phyloP scores from a whole-genome alignment of 2,888 invertebrate genomes.

The Aphodius granarius region DNA sequence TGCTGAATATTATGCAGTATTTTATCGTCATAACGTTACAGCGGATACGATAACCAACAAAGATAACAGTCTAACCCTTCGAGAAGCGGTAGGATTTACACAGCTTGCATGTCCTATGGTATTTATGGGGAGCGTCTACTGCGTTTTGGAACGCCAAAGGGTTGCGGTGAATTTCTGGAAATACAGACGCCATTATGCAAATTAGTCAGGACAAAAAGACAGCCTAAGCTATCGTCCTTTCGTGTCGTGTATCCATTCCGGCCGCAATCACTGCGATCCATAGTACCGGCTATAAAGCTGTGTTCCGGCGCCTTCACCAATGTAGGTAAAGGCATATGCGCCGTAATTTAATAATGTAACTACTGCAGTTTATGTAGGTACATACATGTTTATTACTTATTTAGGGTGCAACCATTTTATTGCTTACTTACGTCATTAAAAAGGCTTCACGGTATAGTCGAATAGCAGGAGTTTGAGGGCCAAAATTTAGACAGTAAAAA shows the following conservation, averaged over 20 bases:
- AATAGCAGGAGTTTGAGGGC: no score
- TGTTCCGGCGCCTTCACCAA: not conserved
- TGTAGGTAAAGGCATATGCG: not conserved
- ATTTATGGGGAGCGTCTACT: not conserved
- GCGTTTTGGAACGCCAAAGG: not conserved
- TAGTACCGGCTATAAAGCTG: not conserved
- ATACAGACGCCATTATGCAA: not conserved
- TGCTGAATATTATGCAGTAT: not conserved
- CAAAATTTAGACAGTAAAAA: no score
- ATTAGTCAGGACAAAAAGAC: not conserved
- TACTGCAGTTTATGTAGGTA: not conserved
- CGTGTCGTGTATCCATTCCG: not conserved
- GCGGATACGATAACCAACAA: not conserved
- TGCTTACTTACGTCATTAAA: not conserved
- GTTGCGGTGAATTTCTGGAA: not conserved
- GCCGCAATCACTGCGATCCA: not conserved
- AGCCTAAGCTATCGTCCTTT: not conserved
- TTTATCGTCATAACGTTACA: not conserved
- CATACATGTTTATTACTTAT: not conserved
- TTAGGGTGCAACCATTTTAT: not conserved
- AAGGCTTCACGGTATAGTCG: no score
- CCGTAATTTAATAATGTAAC: not conserved
- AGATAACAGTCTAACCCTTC: not conserved
- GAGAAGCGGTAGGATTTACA: not conserved
- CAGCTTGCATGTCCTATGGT: not conserved